Conservation (phyloP, 1,140 invertebrate genomes). For the Tetragonula clypearis region DNA sequence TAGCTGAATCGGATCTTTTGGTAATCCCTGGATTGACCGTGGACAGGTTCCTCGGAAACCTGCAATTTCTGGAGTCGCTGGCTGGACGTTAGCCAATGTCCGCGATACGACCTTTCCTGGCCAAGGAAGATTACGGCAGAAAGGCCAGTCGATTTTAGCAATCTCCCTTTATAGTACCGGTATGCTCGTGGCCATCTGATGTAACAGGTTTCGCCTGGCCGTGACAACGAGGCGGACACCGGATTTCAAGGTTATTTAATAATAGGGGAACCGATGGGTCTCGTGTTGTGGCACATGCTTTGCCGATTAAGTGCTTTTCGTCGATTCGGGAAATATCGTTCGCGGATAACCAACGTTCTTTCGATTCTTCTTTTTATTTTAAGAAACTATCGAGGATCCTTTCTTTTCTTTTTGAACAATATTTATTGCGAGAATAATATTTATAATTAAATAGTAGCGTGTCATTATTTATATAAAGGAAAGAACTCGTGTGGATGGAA, state of each 20-base stretch:
- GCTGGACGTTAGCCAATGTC: conserved; percentile 26
- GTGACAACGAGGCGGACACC: conserved; percentile 35
- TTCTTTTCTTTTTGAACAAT: background rate
- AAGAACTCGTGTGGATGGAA: too few relatives aligned
- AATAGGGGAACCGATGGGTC: conserved; percentile 1
- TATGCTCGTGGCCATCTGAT: conserved; percentile 39
- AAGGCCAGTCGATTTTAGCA: conserved; percentile 35
- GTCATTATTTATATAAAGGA: too few relatives aligned
- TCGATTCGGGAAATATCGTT: background rate
- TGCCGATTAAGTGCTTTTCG: conserved; percentile 15
- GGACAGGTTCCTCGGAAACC: conserved; percentile 21
- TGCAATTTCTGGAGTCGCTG: conserved; percentile 28
- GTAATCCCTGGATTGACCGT: conserved; percentile 31
- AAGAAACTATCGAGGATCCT: background rate
- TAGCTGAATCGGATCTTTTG: conserved; percentile 5
- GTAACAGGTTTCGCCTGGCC: conserved; percentile 44
- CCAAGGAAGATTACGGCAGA: conserved; percentile 44
- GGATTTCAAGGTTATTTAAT: conserved; percentile 46
- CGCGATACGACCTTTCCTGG: conserved; percentile 41
- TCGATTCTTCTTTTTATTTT: background rate
- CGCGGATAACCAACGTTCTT: background rate
- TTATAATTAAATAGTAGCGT: too few relatives aligned
- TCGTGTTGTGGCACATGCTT: background rate
- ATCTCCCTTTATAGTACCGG: conserved; percentile 12
- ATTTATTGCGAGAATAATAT: too few relatives aligned